Base-by-base conservation (phyloP, 2,797 vertebrate species). In the Perodicticus potto region DNA sequence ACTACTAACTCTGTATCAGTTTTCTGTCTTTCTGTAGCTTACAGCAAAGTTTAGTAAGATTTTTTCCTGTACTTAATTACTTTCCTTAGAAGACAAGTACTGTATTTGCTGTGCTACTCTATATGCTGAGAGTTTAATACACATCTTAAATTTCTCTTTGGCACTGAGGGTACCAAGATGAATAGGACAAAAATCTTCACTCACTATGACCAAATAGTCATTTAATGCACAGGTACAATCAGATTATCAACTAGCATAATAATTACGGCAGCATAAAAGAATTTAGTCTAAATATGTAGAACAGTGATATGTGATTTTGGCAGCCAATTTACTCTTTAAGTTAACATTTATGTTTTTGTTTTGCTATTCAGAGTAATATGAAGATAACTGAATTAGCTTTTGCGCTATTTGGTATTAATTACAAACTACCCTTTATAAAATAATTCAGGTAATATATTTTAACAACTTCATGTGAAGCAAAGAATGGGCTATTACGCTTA, bases 311-410 rank as follows among this genome's bases (percentile, higher is more conserved):
- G 43, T n/a, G 74, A 85, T 91, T 63, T n/a, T 59, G 95, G 45
- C 4, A 91, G 87, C 45, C 55, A 89, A 80, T 70, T 93, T 85
- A 61, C 49, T 81, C 59, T 96, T 92, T 70, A 19, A 91, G 92
- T 93, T 88, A 97, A 90, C n/a, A 90, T 29, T 53, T 45, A 76
- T 59, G 70, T 55, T 11, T 19, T 27, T 43, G 77, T 59, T 77
- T 89, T 87, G 65, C 23, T 70, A 53, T 76, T 95, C 65, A 82
- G 12, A 90, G 57, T n/a, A 88, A 34, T 87, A 65, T 81, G 72
- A 84, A 63, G 49, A n/a, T 55, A 53, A 23, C 29, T 55, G 80
- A 90, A 85, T 78, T 93, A 59, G 4, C 65, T 88, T 88, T 57
- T 34, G 53, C 87, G 69, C 22, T 80, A 86, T 17, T 81, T 69